Percentiles rank a stretch among this genome's conserved stretches.
These are phyloP conservation scores for honey bee (Apis mellifera) DNA, from an alignment of 1,140 invertebrate genomes.

Conservation along the genomic window Amel_HAv3.1 CM009931.2:16994501-16995000, in stretches of 20 bases:
- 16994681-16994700: constrained; percentile 47
- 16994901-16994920: too few relatives aligned
- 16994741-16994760: constrained; percentile 34
- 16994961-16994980: too few relatives aligned
- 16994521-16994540: constrained; percentile 1
- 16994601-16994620: constrained; percentile 64
- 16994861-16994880: too few relatives aligned
- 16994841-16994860: too few relatives aligned
- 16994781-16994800: background rate
- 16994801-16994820: too few relatives aligned
- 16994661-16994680: constrained; percentile 72
- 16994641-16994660: constrained; percentile 57
- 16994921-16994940: too few relatives aligned
- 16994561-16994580: constrained; percentile 12
- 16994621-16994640: constrained; percentile 71
- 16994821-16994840: too few relatives aligned
- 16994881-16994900: too few relatives aligned
- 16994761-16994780: background rate
- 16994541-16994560: background rate
- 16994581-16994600: constrained; percentile 46
- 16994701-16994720: constrained; percentile 20
- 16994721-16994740: constrained; percentile 11
- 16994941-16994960: too few relatives aligned
- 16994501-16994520: constrained; percentile 51
- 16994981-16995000: too few relatives aligned